Evolutionary conservation across 92 coral and sea anemone genomes (phyloP).

Genomic region (Galaxea fascicularis): DNA sequence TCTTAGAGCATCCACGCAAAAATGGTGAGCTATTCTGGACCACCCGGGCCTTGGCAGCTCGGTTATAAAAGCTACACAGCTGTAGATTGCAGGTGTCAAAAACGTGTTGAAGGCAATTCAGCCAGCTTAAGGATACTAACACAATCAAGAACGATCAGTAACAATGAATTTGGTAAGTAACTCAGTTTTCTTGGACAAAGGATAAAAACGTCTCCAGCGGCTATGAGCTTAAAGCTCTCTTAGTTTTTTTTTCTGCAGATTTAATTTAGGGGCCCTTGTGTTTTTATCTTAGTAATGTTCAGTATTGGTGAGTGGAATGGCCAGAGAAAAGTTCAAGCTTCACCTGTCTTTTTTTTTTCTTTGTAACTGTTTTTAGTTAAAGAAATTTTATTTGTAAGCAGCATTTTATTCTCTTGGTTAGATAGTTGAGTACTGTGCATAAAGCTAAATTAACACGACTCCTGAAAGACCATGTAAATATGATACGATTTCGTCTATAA

Average conservation of each 20-base stretch:
- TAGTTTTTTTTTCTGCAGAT: neutral
- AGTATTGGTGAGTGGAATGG: too few relatives aligned
- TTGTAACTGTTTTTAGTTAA: too few relatives aligned
- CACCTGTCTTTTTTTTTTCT: too few relatives aligned
- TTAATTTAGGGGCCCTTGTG: neutral
- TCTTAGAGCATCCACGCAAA: conserved; percentile 31
- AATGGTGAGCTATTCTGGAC: conserved; percentile 10
- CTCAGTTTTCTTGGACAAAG: neutral
- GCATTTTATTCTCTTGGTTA: too few relatives aligned
- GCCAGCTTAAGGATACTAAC: neutral
- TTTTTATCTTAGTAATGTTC: neutral
- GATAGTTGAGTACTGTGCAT: too few relatives aligned
- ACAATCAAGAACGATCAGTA: neutral
- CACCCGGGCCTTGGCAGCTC: neutral
- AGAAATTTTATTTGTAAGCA: too few relatives aligned
- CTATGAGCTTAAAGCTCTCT: neutral
- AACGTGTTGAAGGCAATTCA: neutral
- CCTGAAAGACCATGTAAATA: too few relatives aligned
- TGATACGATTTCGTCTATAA: too few relatives aligned
- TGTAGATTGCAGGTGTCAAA: conserved; percentile 11
- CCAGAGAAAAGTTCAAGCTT: too few relatives aligned
- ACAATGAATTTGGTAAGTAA: conserved; percentile 12
- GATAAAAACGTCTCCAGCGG: neutral
- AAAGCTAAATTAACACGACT: too few relatives aligned
- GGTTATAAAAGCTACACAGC: conserved; percentile 24